Evolutionary conservation across 2,888 invertebrate species (phyloP), one percentile per base, ranked within the genome.

Genomic region (Lasioglossum zephyrum): DNA sequence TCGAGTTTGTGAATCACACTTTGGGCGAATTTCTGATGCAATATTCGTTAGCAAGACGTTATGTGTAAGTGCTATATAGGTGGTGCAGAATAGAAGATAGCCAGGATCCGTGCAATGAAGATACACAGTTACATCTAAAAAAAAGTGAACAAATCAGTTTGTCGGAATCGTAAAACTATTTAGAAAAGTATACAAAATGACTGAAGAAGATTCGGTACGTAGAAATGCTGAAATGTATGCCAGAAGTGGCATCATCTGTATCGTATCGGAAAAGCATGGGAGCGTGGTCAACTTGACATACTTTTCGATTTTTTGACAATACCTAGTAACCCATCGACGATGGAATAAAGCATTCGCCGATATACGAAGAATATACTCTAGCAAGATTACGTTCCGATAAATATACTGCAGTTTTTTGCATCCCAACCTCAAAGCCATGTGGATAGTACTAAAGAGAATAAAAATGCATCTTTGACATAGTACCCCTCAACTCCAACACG

Each of bases 161-260:
- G 9, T 76, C 13, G 47, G 36, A 36, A n/a, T 44, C 60, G 70
- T 31, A 36, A 26, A 73, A 73, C 73, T 47, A 36, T 78, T 75
- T 77, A 69, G 13, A 81, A 8, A 13, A 76, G 49, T 60, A 78
- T 69, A 47, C 73, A 94, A 92, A 92, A 96, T 96, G 96, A 95
- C 96, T 36, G 96, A 96, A 92, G 96, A 96, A 92, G 96, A 96
- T 89, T 95, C 95, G 92, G 96, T 96, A 95, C 93, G 91, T 88
- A 90, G 57, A 39, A 75, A 82, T 73, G 63, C 49, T 39, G 6
- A 13, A 63, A 60, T 3, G 6, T 82, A 69, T 49, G 49, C 22
- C 57, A 26, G 26, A 16, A 11, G 41, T 60, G 49, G 73, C 73
- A 41, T 77, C 73, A 41, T 77, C 49, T 18, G 2, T 74, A 39